Evolutionary conservation across 1,140 invertebrate species (phyloP).

Genomic region (Heliconius himera): DNA sequence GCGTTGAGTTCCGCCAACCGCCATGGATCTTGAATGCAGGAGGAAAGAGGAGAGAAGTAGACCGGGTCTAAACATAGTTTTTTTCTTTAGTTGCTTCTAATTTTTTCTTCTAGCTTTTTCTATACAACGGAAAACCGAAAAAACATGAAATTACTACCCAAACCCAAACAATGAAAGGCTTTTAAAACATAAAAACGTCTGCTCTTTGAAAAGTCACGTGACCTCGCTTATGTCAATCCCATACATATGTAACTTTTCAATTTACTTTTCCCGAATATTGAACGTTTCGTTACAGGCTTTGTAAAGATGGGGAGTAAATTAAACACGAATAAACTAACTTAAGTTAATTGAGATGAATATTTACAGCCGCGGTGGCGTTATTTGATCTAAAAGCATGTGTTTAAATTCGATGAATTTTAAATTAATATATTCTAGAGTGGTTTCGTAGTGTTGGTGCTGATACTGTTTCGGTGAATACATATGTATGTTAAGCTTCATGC

Average conservation of each 20-base stretch:
- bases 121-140: too few relatives aligned
- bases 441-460: not conserved
- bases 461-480: not conserved
- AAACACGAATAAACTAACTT: constrained; percentile 9
- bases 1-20: too few relatives aligned
- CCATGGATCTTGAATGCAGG: too few relatives aligned
- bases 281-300: not conserved
- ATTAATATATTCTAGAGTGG: not conserved
- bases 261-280: constrained; percentile 1
- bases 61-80: too few relatives aligned
- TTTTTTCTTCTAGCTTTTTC: too few relatives aligned
- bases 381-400: not conserved
- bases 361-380: not conserved
- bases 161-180: not conserved
- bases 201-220: not conserved
- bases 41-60: too few relatives aligned
- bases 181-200: not conserved
- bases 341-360: constrained; percentile 7
- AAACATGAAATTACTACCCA: too few relatives aligned
- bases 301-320: not conserved
- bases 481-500: too few relatives aligned
- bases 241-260: constrained; percentile 9
- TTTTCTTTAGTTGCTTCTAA: too few relatives aligned
- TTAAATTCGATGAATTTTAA: constrained; percentile 1
- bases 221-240: constrained; percentile 1